Evolutionary conservation across 2,113 vertebrate genomes (phyloP), one percentile per base, ranked within the genome.

Genomic region (Rhinolophus sinicus): DNA sequence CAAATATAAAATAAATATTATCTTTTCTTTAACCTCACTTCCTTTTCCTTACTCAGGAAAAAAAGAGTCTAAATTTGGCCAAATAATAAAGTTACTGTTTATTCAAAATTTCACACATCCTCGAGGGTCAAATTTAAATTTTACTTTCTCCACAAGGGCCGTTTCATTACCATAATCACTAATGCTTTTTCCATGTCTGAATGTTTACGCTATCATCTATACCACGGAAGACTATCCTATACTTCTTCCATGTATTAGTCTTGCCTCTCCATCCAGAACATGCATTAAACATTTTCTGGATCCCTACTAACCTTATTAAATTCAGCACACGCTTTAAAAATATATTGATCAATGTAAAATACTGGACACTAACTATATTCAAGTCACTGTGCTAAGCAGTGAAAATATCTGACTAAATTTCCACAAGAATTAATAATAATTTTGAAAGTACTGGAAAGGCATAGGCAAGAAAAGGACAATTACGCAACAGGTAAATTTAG

Each of bases 1-100:
- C 88, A 88, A 94, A 62, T 90, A 65, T 21, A 65, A 93, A 92
- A 64, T 65, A 90, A 95, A 35, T 26, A 93, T 26, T 70, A 94
- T 88, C 52, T 87, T 85, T 91, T 58, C 40, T 85, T 90, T 77
- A 90, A 35, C n/a, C 44, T 73, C 11, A 77, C 30, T 93, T 93
- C n/a, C 58, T 70, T 93, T 87, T 94, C 33, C 38, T 82, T 47
- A 52, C 33, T 56, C 19, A 83, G 21, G 9, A 80, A 33, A 84
- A 84, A 85, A 54, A 88, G 38, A 47, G 65, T 93, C 67, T 70
- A 93, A 96, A 94, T 60, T 85, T 50, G 72, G 64, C 30, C 70
- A 93, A 81, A 72, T 65, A 89, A 94, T 40, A 86, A 75, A 89
- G 40, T 86, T 75, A 67, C 28, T 76, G 70, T 73, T 82, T 44